A percentile compares a stretch with the other conserved stretches of the same genome.
Conservation (phyloP, 2,797 vertebrate species). For the Euthynnus affinis region DNA sequence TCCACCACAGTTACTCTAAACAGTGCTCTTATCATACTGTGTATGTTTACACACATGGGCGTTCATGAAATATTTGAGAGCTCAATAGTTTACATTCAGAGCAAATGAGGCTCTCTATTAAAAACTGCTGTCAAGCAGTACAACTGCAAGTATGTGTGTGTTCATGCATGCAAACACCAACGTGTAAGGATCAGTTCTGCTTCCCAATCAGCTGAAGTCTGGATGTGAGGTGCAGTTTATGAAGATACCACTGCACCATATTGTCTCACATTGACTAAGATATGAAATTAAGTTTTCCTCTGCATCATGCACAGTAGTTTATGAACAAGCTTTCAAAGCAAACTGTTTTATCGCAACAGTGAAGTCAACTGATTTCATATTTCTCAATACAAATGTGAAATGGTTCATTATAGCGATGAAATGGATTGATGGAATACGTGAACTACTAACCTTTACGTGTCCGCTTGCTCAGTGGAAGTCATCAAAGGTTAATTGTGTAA, state of each 20-base stretch:
- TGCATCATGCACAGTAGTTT: conserved; percentile 12
- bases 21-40: conserved; percentile 67
- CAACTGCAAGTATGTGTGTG: conserved; percentile 40
- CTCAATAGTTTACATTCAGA: conserved; percentile 78
- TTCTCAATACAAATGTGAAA: conserved; percentile 56
- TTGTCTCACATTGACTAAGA: conserved; percentile 47
- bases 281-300: conserved; percentile 35
- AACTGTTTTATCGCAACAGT: conserved; percentile 26
- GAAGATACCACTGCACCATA: conserved; percentile 43
- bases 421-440: conserved; percentile 71
- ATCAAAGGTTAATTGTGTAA: conserved; percentile 85
- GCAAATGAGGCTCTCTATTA: conserved; percentile 81
- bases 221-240: conserved; percentile 49
- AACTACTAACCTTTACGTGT: conserved; percentile 78
- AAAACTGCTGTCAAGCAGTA: conserved; percentile 75
- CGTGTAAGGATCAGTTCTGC: conserved; percentile 58
- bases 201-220: conserved; percentile 64
- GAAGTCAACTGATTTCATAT: conserved; percentile 37
- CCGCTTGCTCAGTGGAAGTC: conserved; percentile 70
- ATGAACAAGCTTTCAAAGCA: conserved; percentile 48
- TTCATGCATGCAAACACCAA: conserved; percentile 54
- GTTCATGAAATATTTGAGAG: conserved; percentile 75
- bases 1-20: conserved; percentile 49
- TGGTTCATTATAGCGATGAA: conserved; percentile 63
- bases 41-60: conserved; percentile 75